Evolutionary conservation across 2,113 vertebrate genomes (phyloP), one percentile per base, ranked within the genome.

Genomic region (Dipodomys stephensi): DNA sequence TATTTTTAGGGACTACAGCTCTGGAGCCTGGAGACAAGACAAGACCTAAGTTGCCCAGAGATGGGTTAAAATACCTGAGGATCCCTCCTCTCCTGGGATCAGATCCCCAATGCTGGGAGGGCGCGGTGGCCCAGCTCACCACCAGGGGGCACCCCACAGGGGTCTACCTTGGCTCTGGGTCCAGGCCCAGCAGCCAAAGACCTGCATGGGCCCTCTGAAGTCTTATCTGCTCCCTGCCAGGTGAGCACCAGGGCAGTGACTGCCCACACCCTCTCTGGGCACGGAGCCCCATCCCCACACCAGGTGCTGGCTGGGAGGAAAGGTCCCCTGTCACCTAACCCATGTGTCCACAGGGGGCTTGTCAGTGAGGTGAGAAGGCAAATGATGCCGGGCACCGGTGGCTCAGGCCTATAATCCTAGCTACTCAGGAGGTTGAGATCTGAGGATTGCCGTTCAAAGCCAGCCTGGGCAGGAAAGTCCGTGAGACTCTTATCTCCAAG

Each of bases 11-110:
- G 53, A 25, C 32, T 16, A 0, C 4, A 4, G 65, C 23, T 91
- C 76, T 8, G 19, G 22, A 53, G 77, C 82, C 27, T 23, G 53
- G 53, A 15, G 39, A 7, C 9, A 49, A 82, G 62, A 27, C 39
- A 39, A 39, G 39, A 39, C 53, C 53, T 2, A 1, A 9, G 77
- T 46, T 20, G 0, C 32, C 23, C 25, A 4, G 13, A 0, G 0
- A 57, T 44, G 44, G 20, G 39, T 87, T 22, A 35, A 80, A 68
- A 65, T 10, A 23, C 30, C 7, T 1, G 30, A 6, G 1, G 15
- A 57, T 28, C 25, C 18, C 32, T 79, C 18, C 32, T 79, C 18
- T 53, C 32, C 83, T 8, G 44, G 77, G 73, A 11, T 6, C 39
- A 28, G 7, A 25, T 60, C 32, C 23, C n/a, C 46, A 9, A 57